Conservation (phyloP, 2,888 invertebrate genomes). For the Troilus luridus region DNA sequence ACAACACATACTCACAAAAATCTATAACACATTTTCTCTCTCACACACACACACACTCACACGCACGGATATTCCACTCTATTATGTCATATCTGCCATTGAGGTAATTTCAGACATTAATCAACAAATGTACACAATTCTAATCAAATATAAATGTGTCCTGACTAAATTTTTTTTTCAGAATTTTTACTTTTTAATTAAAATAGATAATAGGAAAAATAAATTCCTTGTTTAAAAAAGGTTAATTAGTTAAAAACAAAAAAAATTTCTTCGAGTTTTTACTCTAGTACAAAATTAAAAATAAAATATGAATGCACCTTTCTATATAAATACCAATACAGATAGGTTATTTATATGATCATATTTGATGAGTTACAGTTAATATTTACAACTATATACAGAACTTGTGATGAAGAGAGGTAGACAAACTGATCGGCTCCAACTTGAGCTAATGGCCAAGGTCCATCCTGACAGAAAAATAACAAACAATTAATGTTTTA, state of each 20-base stretch:
- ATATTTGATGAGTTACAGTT: background rate
- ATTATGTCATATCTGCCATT: slow-evolving; percentile 9
- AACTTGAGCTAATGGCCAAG: slow-evolving; percentile 8
- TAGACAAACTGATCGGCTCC: background rate
- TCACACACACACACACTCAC: background rate
- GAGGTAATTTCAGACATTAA: slow-evolving; percentile 16
- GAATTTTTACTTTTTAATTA: background rate
- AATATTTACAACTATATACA: slow-evolving; percentile 47
- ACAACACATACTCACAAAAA: slow-evolving; percentile 5
- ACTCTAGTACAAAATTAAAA: background rate
- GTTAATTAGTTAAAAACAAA: slow-evolving; percentile 10
- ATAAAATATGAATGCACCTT: background rate
- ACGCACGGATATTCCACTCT: background rate
- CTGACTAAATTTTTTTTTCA: background rate
- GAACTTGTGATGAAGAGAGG: slow-evolving; percentile 30
- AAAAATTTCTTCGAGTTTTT: background rate
- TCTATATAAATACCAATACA: background rate
- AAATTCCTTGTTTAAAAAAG: background rate
- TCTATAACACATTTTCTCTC: background rate
- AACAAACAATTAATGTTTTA: background rate
- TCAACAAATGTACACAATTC: slow-evolving; percentile 30
- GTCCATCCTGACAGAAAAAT: background rate
- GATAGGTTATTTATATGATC: background rate
- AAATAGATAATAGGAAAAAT: background rate
- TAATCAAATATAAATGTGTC: slow-evolving; percentile 11